A percentile compares a stretch with the other conserved stretches of the same genome.
Evolutionary conservation across 2,797 vertebrate species (phyloP).

Genomic region (Siniperca scherzeri): DNA sequence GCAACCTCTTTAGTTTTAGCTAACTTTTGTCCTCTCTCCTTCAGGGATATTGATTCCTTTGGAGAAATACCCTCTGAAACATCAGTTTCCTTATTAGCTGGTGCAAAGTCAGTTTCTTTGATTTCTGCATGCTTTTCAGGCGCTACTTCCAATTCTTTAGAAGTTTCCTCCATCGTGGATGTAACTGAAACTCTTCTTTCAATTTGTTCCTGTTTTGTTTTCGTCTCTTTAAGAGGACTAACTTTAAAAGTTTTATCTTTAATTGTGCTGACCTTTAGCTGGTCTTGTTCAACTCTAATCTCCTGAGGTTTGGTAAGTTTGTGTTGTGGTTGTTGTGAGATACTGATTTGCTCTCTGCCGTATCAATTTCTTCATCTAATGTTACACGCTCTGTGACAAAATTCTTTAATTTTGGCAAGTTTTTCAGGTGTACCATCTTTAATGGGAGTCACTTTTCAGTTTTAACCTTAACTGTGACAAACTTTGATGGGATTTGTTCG

Average conservation of each 20-base stretch:
- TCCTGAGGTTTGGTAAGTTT: background rate
- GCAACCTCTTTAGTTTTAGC: background rate
- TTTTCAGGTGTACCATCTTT: background rate
- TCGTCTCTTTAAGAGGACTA: background rate
- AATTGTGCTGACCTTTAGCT: background rate
- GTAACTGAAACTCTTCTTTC: background rate
- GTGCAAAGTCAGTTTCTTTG: background rate
- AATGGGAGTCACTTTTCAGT: background rate
- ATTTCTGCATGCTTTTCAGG: background rate
- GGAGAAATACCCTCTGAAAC: rapidly evolving
- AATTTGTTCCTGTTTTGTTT: background rate
- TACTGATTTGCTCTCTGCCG: background rate
- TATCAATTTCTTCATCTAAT: background rate
- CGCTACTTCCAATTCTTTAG: background rate
- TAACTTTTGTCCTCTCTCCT: background rate
- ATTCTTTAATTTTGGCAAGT: no score
- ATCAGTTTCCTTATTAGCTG: background rate
- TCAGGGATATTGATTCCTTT: background rate
- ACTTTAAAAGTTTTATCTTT: constrained; percentile 27
- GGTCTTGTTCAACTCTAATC: background rate
- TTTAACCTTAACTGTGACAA: constrained; percentile 1
- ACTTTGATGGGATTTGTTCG: background rate
- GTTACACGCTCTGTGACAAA: background rate
- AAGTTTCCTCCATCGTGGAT: background rate
- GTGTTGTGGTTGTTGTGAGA: background rate